Evolutionary conservation across 2,888 invertebrate species (phyloP), one percentile per base, ranked within the genome.

Genomic region (Rugalucina vietnamica): DNA sequence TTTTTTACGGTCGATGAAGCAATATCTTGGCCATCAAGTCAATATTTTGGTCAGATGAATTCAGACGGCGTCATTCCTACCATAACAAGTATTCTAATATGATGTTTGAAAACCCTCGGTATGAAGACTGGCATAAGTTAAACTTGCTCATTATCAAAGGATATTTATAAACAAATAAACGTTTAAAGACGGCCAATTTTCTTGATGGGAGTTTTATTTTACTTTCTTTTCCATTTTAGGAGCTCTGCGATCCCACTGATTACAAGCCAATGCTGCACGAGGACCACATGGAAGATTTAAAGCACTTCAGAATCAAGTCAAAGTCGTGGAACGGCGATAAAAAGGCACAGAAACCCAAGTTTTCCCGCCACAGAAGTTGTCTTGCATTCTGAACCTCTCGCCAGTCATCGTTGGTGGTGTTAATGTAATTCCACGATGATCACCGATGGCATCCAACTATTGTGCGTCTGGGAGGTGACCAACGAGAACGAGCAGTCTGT

Each of bases 241-340:
- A 96, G 0, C 95, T 97, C 60, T 97, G 98, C 92, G 96, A 96
- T 50, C 98, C 98, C 0, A 95, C 96, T 57, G 96, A 96, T 0
- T 98, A 99, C 95, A 96, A 96, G 39, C 97, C 97, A 77, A 99
- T 99, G 99, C 93, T 97, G 82, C 97, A 98, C 94, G 97, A 98
- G 0, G 96, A 96, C 69, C 97, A 97, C 94, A 96, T 96, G 83
- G 96, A 96, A 8, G 97, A 97, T 83, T 95, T 98, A 80, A 96
- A 96, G 76, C 96, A 96, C 87, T 98, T 97, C 94, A 96, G 97
- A 69, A 96, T 96, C 90, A 97, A 97, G 94, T 97, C 97, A 89
- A 97, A 97, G 94, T 97, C 97, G 0, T 95, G 94, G 94, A 91
- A 79, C 14, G 83, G 72, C 12, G 87, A 88, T 18, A 65, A 65